Percentiles rank a stretch among this genome's conserved stretches.
Evolutionary conservation across 2,888 invertebrate genomes (phyloP).

Genomic region (Thumatha senex): DNA sequence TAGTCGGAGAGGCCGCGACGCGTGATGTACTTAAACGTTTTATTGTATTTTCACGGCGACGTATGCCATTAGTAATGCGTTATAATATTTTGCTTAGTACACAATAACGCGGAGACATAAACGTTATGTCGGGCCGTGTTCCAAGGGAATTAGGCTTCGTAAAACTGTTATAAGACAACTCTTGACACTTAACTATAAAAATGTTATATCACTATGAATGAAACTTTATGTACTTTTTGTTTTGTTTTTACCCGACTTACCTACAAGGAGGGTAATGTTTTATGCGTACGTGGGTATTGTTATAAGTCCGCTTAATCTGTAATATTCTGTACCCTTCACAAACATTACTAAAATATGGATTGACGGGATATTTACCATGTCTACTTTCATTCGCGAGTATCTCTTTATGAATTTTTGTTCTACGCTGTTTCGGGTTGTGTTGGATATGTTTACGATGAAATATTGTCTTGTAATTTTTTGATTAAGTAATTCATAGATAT

Average conservation of each 20-base stretch:
- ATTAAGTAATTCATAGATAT: no score
- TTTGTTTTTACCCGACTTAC: background rate
- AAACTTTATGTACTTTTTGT: background rate
- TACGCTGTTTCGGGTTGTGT: no score
- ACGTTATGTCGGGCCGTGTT: constrained; percentile 43
- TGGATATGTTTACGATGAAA: background rate
- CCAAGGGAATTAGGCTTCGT: constrained; percentile 43
- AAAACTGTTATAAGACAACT: constrained; percentile 29
- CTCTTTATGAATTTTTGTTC: no score
- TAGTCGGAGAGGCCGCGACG: constrained; percentile 47
- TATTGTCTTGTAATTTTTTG: background rate
- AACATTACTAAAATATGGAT: no score
- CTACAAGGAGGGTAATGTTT: no score
- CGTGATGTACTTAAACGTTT: constrained; percentile 74
- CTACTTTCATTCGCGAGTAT: no score
- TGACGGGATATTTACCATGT: no score
- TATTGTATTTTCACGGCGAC: constrained; percentile 71
- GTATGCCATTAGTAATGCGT: constrained; percentile 62
- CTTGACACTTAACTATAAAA: constrained; percentile 18
- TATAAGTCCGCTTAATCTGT: no score
- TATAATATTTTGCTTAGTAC: constrained; percentile 64
- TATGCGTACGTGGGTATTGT: no score
- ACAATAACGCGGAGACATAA: constrained; percentile 50
- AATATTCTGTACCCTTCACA: no score
- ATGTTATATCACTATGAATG: background rate